Evolutionary conservation across 2,888 invertebrate species (phyloP).

Genomic region (Catocala fraxini): DNA sequence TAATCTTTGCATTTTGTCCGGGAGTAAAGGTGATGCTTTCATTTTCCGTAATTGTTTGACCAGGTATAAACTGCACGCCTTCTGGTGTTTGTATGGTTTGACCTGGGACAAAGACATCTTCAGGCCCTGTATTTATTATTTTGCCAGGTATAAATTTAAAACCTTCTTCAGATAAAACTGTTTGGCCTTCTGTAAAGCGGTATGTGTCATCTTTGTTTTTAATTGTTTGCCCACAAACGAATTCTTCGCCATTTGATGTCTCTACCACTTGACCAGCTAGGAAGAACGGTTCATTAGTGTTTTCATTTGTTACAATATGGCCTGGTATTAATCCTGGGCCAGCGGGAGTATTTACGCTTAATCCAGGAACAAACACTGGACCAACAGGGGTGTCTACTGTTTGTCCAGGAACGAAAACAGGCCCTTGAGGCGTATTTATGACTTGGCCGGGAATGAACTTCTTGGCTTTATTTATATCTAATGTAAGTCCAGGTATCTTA

Average conservation of each 20-base stretch:
- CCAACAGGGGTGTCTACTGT: slow-evolving; percentile 91
- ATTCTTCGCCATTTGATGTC: slow-evolving; percentile 86
- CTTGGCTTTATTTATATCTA: slow-evolving; percentile 90
- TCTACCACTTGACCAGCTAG: slow-evolving; percentile 90
- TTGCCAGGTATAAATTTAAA: slow-evolving; percentile 89
- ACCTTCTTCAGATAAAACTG: slow-evolving; percentile 88
- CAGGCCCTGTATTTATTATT: slow-evolving; percentile 78
- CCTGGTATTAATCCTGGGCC: slow-evolving; percentile 92
- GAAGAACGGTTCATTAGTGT: slow-evolving; percentile 89
- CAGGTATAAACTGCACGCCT: slow-evolving; percentile 89
- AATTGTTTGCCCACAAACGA: slow-evolving; percentile 89
- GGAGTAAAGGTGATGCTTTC: slow-evolving; percentile 87
- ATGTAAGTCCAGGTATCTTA: slow-evolving; percentile 89
- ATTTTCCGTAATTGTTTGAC: slow-evolving; percentile 87
- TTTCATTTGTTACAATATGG: slow-evolving; percentile 89
- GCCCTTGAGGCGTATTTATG: slow-evolving; percentile 90
- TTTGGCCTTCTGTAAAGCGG: slow-evolving; percentile 89
- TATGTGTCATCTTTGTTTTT: slow-evolving; percentile 85
- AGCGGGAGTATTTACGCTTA: slow-evolving; percentile 90
- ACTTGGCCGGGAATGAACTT: slow-evolving; percentile 92
- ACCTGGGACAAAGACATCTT: slow-evolving; percentile 88
- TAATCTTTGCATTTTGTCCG: slow-evolving; percentile 87
- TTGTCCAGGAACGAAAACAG: slow-evolving; percentile 92
- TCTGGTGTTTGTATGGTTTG: slow-evolving; percentile 88
- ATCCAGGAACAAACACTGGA: slow-evolving; percentile 91